Conservation (phyloP, 2,113 vertebrate genomes). For the Epinephelus cyanopodus region DNA sequence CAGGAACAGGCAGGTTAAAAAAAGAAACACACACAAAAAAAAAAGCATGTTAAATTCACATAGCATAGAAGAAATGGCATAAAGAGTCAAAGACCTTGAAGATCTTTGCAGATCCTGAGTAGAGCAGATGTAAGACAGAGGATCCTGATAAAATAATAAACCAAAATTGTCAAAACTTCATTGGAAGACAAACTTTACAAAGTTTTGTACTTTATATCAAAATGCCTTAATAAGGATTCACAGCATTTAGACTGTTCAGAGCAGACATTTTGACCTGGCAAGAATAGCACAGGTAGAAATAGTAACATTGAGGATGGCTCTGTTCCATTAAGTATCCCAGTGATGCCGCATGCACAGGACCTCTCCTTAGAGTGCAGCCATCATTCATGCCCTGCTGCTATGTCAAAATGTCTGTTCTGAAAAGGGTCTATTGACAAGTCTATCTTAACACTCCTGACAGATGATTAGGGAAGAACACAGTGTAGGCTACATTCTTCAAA, state of each 20-base stretch:
- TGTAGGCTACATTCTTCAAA: background rate
- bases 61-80: background rate
- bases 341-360: background rate
- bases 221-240: background rate
- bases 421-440: background rate
- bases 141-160: background rate
- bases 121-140: background rate
- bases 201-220: background rate
- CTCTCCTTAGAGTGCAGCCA: no score
- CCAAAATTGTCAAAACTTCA: background rate
- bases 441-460: no score
- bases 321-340: background rate
- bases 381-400: no score
- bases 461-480: background rate
- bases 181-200: background rate
- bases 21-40: constrained; percentile 47
- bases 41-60: constrained; percentile 50
- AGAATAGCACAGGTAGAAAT: background rate
- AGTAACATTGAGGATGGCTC: background rate
- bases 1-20: constrained; percentile 31
- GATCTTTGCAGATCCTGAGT: background rate
- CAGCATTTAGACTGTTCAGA: background rate
- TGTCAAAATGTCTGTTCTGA: background rate
- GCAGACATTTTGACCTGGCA: background rate
- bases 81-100: background rate